Evolutionary conservation across 2,797 vertebrate genomes (phyloP).

Genomic region (Myotis myotis): DNA sequence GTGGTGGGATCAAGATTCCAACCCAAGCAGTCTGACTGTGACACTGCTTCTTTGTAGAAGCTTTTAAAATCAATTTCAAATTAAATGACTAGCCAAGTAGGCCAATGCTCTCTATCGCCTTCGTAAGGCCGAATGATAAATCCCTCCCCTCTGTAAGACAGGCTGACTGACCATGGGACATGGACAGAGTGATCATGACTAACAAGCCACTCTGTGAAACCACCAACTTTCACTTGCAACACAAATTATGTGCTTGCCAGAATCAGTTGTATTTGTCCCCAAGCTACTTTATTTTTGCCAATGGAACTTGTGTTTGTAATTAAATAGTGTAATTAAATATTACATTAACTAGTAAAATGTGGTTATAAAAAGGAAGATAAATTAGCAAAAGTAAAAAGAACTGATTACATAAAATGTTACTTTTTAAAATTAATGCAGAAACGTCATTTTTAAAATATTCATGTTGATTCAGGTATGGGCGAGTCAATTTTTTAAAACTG

Average conservation of each 20-base stretch:
- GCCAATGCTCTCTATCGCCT: background rate
- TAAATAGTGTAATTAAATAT: background rate
- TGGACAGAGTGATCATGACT: background rate
- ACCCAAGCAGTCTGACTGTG: background rate
- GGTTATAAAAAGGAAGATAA: background rate
- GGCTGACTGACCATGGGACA: background rate
- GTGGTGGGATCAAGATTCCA: background rate
- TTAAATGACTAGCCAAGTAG: too few species aligned
- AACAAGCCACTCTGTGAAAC: background rate
- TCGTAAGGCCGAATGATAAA: background rate
- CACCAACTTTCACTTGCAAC: background rate
- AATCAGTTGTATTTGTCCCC: background rate
- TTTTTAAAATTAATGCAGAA: background rate
- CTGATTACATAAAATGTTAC: background rate
- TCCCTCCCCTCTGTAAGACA: background rate
- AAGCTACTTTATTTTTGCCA: background rate
- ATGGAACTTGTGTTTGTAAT: background rate
- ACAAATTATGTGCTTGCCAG: background rate
- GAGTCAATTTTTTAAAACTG: background rate
- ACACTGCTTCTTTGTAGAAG: background rate
- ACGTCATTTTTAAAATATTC: background rate
- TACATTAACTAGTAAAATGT: background rate
- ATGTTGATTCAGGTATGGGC: background rate
- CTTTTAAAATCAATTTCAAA: background rate
- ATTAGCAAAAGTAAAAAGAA: background rate